phyloP scores from a whole-genome alignment of 2,888 invertebrate species.

The Petrolisthes cinctipes region DNA sequence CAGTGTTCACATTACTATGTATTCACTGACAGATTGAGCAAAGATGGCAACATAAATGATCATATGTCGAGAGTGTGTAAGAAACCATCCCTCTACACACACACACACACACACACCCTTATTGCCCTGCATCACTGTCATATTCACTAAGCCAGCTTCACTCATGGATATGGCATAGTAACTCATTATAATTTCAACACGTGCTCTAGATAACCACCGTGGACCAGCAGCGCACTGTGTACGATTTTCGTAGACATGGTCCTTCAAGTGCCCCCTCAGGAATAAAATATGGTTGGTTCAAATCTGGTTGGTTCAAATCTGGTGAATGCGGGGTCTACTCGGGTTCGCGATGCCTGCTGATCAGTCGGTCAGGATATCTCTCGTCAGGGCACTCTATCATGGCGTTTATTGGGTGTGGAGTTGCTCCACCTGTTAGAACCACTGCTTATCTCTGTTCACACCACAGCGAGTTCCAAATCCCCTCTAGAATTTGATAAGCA shows the following conservation, averaged over 20 bases:
- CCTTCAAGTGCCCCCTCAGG: constrained; percentile 6
- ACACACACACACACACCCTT: too few species aligned
- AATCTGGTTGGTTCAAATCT: neutral
- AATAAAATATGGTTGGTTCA: too few species aligned
- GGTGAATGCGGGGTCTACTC: constrained; percentile 4
- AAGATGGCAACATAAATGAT: too few species aligned
- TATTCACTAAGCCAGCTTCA: too few species aligned
- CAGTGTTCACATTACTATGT: too few species aligned
- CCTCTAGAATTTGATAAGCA: constrained; percentile 4
- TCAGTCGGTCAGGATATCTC: constrained; percentile 12
- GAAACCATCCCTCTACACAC: too few species aligned
- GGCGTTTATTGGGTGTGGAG: constrained; percentile 4
- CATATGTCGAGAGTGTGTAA: too few species aligned
- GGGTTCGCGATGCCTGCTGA: constrained; percentile 11
- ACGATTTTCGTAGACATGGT: neutral
- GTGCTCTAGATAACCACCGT: too few species aligned
- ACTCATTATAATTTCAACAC: too few species aligned
- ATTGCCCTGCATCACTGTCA: too few species aligned
- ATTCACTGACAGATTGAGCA: too few species aligned
- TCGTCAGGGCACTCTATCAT: neutral
- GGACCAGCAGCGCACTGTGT: neutral
- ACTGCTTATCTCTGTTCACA: neutral
- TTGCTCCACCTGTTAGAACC: constrained; percentile 18
- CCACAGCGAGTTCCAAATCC: neutral
- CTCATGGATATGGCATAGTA: too few species aligned